These are phyloP conservation scores for Notarius quadriscutis DNA, from an alignment of 2,113 vertebrate genomes.

Conservation along the genomic window DNA sequence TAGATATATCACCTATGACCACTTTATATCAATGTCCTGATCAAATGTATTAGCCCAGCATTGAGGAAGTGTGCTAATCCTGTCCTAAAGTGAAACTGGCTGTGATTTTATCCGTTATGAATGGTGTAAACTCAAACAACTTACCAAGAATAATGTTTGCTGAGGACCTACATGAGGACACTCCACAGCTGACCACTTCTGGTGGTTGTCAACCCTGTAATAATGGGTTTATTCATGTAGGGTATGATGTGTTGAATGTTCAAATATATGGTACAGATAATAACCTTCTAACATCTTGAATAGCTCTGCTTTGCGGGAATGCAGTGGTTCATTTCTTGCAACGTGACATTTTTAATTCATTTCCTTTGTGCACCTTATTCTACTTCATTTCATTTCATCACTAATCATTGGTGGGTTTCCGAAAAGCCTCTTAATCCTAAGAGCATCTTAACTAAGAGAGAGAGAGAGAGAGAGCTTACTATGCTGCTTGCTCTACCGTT, in stretches of 20 bases:
- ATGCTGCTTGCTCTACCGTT: no score
- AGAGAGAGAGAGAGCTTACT: no score
- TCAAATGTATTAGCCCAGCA: constrained; percentile 34
- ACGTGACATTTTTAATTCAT: background rate
- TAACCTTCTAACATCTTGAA: constrained; percentile 14
- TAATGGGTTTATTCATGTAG: constrained; percentile 61
- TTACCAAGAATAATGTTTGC: background rate
- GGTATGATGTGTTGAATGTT: constrained; percentile 48
- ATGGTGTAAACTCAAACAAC: background rate
- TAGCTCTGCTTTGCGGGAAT: constrained; percentile 13
- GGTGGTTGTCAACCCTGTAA: constrained; percentile 64
- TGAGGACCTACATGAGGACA: background rate
- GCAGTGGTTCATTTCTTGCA: background rate
- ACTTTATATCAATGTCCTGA: constrained; percentile 34
- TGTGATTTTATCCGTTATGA: constrained; percentile 28
- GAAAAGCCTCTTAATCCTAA: no score
- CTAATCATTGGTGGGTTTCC: no score
- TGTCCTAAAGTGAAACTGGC: constrained; percentile 21
- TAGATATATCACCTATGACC: background rate
- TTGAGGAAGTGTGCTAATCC: constrained; percentile 7
- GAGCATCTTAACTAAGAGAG: no score
- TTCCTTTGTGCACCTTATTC: constrained; percentile 15
- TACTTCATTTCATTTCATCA: background rate
- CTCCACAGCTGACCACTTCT: constrained; percentile 44
- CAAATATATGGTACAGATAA: constrained; percentile 40